Percentiles rank a stretch among this genome's conserved stretches.
Conservation (phyloP, 2,888 invertebrate species). For the Brachyopa scutellaris region DNA sequence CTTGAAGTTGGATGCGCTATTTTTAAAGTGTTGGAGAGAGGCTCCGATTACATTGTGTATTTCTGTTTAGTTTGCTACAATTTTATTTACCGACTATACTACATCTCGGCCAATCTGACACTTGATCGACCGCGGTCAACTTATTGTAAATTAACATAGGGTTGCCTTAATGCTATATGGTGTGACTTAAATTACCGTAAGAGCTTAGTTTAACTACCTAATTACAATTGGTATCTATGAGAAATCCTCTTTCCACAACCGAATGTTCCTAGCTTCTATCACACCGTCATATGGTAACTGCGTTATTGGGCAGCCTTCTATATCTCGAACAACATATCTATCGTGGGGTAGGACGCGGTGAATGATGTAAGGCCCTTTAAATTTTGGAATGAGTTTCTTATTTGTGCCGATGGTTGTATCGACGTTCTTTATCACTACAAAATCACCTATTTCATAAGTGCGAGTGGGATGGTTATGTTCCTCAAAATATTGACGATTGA, state of each 20-base stretch:
- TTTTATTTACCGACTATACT: constrained; percentile 61
- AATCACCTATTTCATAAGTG: background rate
- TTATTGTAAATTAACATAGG: background rate
- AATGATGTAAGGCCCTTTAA: background rate
- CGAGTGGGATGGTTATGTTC: background rate
- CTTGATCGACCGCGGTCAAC: constrained; percentile 1
- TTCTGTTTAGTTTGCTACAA: too few species aligned
- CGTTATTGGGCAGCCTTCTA: background rate
- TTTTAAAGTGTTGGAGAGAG: too few species aligned
- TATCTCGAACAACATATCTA: constrained; percentile 6
- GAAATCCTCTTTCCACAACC: too few species aligned
- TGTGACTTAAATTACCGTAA: too few species aligned
- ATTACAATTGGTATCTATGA: too few species aligned
- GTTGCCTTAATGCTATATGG: too few species aligned
- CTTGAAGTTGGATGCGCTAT: too few species aligned
- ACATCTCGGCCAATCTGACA: constrained; percentile 4
- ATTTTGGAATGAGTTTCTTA: background rate
- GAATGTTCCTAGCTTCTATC: background rate
- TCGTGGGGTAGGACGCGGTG: background rate
- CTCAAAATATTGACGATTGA: background rate
- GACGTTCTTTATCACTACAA: background rate
- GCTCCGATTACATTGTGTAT: too few species aligned
- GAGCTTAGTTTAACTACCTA: background rate
- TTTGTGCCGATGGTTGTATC: background rate
- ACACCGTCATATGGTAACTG: background rate